A percentile compares a stretch with the other conserved stretches of the same genome.
Evolutionary conservation across 2,797 vertebrate species (phyloP).

Genomic region (Cossypha polioptera): DNA sequence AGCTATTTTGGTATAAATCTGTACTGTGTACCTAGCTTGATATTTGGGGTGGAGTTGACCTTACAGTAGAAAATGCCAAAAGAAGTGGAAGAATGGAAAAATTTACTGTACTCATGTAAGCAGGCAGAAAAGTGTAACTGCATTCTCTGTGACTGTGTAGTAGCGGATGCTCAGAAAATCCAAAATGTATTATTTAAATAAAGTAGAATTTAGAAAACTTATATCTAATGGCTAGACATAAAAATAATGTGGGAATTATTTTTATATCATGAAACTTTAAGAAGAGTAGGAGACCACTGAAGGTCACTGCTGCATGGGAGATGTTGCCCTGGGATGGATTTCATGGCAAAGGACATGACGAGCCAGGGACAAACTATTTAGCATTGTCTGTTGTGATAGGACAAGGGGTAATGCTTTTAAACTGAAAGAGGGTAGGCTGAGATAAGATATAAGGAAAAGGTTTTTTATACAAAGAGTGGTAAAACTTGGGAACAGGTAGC

Average conservation of each 20-base stretch:
- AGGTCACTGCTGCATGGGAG: background rate
- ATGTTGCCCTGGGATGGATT: background rate
- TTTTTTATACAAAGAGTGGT: background rate
- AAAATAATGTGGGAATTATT: background rate
- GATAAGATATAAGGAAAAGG: background rate
- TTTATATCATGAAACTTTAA: background rate
- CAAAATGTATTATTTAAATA: background rate
- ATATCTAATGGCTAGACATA: background rate
- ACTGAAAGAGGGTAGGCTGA: background rate
- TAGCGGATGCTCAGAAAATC: background rate
- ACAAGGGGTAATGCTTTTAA: background rate
- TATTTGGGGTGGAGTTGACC: background rate
- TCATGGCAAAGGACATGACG: background rate
- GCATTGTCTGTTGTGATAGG: background rate
- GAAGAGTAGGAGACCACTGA: background rate
- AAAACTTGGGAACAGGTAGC: background rate
- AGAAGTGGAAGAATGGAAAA: background rate
- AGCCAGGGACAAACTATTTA: background rate
- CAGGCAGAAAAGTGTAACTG: background rate
- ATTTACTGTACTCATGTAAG: background rate
- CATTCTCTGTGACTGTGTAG: background rate
- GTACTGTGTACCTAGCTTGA: background rate
- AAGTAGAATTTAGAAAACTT: background rate
- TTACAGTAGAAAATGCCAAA: slow-evolving; percentile 60
- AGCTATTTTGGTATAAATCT: slow-evolving; percentile 33